Evolutionary conservation across 2,797 vertebrate genomes (phyloP), one percentile per base, ranked within the genome.

Genomic region (Sternarchorhynchus goeldii): DNA sequence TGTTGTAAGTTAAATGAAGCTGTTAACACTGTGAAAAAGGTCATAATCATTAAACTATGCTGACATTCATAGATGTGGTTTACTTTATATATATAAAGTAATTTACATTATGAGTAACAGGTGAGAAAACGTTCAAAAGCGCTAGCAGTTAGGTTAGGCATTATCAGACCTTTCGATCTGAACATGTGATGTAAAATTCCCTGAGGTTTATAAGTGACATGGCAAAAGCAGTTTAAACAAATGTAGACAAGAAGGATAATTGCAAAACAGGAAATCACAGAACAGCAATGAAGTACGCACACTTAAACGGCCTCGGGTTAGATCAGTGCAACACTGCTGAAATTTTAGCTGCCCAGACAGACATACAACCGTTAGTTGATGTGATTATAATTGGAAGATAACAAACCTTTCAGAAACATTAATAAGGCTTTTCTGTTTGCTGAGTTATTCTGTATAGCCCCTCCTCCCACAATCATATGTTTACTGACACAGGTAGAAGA

Each of bases 311-410:
- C 14, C 17, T 68, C 25, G 25, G 25, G 17, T 65, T 56, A 71
- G 29, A n/a, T 58, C 73, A 65, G 39, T 50, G 31, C 31, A 31
- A 45, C 50, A 14, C 2, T 63, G 66, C 39, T 65, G 41, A 53
- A 71, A 29, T 8, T 58, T 14, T 58, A 64, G 59, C 36, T 81
- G 53, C 18, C 18, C 55, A 39, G 36, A 34, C 55, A 39, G 36
- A 34, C n/a, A 36, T 59, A 25, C 39, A 81, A 21, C 29, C 25
- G 39, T 64, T 80, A 53, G 50, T 58, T 76, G 50, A 55, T 12
- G 18, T 53, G 29, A 16, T 10, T 17, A 66, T 64, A 64, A 64
- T 34, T 16, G 56, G 6, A n/a, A 62, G 20, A 5, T 56, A 41
- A 75, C 31, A 41, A 69, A 50, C 45, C 45, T 50, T 50, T 10